Evolutionary conservation across 2,797 vertebrate species (phyloP).

Genomic region (Tadarida brasiliensis): DNA sequence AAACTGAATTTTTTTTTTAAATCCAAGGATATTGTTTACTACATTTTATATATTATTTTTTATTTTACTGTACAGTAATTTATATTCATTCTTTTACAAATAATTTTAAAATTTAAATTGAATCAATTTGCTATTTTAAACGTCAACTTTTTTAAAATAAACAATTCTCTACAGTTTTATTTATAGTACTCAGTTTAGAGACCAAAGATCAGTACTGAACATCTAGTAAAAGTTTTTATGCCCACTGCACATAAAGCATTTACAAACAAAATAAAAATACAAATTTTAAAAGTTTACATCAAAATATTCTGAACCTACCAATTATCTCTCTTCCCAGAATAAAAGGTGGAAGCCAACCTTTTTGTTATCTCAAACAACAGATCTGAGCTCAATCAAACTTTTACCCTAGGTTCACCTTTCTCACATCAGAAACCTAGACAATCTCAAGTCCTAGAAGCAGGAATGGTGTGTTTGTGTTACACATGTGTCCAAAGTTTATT

Average conservation of each 20-base stretch:
- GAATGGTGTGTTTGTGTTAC: background rate
- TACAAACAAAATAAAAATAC: conserved; percentile 60
- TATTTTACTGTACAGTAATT: conserved; percentile 43
- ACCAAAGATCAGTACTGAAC: conserved; percentile 56
- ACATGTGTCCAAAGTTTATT: background rate
- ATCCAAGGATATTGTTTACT: background rate
- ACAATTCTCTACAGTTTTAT: conserved; percentile 24
- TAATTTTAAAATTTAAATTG: conserved; percentile 51
- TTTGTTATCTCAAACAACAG: conserved; percentile 4
- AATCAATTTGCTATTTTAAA: conserved; percentile 57
- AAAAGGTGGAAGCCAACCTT: background rate
- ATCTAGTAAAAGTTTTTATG: background rate
- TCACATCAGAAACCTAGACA: conserved; percentile 2
- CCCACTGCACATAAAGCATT: background rate
- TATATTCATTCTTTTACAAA: conserved; percentile 16
- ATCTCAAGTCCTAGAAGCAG: background rate
- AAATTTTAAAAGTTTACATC: conserved; percentile 56
- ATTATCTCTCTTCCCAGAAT: conserved; percentile 46
- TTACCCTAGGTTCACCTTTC: background rate
- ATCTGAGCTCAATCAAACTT: background rate
- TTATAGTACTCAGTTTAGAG: conserved; percentile 31
- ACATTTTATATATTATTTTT: conserved; percentile 52
- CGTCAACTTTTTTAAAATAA: conserved; percentile 59
- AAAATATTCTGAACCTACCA: conserved; percentile 53
- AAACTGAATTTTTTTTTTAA: background rate